Conservation (phyloP, 2,113 vertebrate genomes). For the Caretta caretta region DNA sequence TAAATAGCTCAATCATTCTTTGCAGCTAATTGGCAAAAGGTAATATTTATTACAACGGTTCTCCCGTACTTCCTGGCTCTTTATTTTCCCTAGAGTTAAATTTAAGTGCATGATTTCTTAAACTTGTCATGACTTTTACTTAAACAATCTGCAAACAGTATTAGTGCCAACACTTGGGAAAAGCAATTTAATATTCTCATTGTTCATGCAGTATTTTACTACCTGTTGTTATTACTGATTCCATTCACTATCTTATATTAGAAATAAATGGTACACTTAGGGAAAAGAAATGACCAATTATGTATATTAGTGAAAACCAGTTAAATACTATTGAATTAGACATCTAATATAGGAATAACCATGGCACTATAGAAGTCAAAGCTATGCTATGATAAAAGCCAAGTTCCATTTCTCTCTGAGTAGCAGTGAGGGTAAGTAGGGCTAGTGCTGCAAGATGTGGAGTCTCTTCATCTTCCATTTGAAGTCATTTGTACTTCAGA, state of each 20-base stretch:
- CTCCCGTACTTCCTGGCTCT: background rate
- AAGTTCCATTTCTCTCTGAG: background rate
- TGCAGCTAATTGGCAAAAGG: conserved; percentile 18
- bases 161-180: background rate
- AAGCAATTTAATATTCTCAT: background rate
- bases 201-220: background rate
- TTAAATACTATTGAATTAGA: background rate
- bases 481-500: no score
- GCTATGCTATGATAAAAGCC: no score
- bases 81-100: conserved; percentile 1
- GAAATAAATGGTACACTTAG: background rate
- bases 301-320: no score
- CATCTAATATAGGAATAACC: background rate
- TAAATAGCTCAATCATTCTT: conserved; percentile 1
- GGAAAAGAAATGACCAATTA: background rate
- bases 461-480: no score
- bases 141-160: background rate
- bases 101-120: background rate
- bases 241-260: background rate
- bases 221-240: background rate
- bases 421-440: no score
- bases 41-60: background rate
- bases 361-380: no score
- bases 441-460: no score
- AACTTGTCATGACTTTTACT: background rate